phyloP scores from a whole-genome alignment of 2,113 vertebrate genomes.

The Pseudopodoces humilis region DNA sequence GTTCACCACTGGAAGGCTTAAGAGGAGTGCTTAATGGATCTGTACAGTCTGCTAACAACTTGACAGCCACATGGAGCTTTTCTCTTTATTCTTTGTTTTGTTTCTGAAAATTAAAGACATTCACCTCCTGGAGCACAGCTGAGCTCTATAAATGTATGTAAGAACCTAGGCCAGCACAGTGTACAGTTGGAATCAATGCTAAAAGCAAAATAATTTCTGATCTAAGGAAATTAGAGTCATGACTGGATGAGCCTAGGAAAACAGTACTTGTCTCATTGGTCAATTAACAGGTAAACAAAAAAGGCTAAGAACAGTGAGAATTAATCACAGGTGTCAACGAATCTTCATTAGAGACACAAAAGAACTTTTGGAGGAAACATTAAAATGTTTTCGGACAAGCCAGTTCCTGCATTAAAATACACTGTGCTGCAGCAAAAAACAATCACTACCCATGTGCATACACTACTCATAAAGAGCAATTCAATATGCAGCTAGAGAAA shows the following conservation, averaged over 20 bases:
- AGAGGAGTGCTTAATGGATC: background rate
- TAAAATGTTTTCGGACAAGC: background rate
- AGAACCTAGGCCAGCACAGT: background rate
- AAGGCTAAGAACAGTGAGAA: background rate
- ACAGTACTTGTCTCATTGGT: background rate
- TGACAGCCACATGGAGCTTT: background rate
- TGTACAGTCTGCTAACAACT: background rate
- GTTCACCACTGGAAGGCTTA: background rate
- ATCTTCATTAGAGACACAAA: background rate
- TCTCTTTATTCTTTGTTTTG: background rate
- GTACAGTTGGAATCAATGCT: background rate
- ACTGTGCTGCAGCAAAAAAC: background rate
- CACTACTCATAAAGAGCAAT: background rate
- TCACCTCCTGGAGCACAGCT: background rate
- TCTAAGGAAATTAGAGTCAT: background rate
- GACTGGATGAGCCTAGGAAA: background rate
- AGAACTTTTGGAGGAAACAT: background rate
- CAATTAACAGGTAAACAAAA: background rate
- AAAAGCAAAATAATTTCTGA: background rate
- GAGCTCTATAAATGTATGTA: background rate
- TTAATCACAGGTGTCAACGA: background rate
- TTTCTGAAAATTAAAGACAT: background rate
- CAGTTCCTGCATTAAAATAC: background rate
- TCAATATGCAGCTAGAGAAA: background rate
- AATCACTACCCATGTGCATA: fast-evolving